Conservation (phyloP, 2,797 vertebrate species). For the Silurus aristotelis region DNA sequence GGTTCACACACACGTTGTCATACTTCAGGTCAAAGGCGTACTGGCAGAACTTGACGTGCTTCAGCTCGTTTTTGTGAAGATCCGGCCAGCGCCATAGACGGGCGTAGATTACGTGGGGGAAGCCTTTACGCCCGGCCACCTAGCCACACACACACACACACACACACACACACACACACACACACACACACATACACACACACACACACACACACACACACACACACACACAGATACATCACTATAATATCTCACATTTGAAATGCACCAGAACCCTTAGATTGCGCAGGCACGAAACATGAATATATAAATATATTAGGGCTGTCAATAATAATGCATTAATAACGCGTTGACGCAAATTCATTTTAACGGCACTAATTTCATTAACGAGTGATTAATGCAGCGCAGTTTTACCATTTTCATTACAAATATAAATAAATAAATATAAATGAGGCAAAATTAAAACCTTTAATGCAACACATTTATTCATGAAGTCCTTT, state of each 20-base stretch:
- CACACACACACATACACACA: conserved; percentile 1
- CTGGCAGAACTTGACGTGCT: conserved; percentile 80
- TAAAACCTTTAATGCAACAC: too few relatives aligned
- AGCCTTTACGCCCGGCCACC: conserved; percentile 81
- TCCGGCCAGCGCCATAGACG: conserved; percentile 81
- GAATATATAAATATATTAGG: too few relatives aligned
- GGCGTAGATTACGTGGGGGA: conserved; percentile 80
- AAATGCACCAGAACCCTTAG: background rate
- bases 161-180: background rate
- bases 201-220: background rate
- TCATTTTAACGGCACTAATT: too few relatives aligned
- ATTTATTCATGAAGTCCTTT: too few relatives aligned
- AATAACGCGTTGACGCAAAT: too few relatives aligned
- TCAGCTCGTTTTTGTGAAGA: conserved; percentile 84
- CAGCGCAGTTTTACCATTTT: too few relatives aligned
- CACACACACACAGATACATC: background rate
- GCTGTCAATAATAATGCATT: too few relatives aligned
- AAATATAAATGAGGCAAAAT: too few relatives aligned
- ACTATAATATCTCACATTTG: background rate
- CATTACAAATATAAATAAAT: too few relatives aligned
- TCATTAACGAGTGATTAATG: too few relatives aligned
- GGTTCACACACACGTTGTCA: conserved; percentile 81
- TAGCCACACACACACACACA: conserved; percentile 46
- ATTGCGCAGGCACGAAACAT: too few relatives aligned
- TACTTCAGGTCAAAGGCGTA: conserved; percentile 84